Evolutionary conservation across 2,888 invertebrate species (phyloP), one percentile per base, ranked within the genome.

Genomic region (Temnothorax unifasciatus): DNA sequence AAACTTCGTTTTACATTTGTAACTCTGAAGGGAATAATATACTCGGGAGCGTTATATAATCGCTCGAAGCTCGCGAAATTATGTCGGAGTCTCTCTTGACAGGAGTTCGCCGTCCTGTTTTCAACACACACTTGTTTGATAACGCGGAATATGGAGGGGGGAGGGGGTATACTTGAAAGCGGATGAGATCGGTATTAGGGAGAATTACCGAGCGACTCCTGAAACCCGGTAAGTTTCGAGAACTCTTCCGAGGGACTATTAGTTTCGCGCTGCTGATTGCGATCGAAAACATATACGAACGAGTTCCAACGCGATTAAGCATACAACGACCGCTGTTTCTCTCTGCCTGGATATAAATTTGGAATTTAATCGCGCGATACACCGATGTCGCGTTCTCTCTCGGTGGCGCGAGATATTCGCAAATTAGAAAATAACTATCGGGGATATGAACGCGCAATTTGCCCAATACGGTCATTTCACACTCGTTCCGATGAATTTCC

Each of bases 341-440:
- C 21, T 13, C 59, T 11, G 8, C 8, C 38, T 38, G 34, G 34
- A 71, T 71, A 54, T 54, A 68, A 54, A 54, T 69, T 77, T 29
- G 71, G 71, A 25, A 79, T 59, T 71, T 59, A 69, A 44, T 47
- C 69, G 34, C 44, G 29, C 54, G 75, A 15, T 21, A 44, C 6
- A 64, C 41, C 8, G 41, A 47, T 71, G 71, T 59, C 59, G 57
- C 34, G 18, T 38, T 64, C 47, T 18, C 29, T 44, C 6, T 50
- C 41, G 34, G 21, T 8, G 71, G 25, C 59, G 8, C 34, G 34
- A 71, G 79, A 79, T 71, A 57, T 47, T 47, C 47, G 47, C 71
- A 59, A 79, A 79, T 79, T 79, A 69, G 77, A 57, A 57, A 59
- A 57, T 71, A 79, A 79, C 79, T 21, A 57, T 9, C n/a, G 44